Base-by-base conservation (phyloP, 1,140 invertebrate species). In the Gonioctena quinquepunctata region DNA sequence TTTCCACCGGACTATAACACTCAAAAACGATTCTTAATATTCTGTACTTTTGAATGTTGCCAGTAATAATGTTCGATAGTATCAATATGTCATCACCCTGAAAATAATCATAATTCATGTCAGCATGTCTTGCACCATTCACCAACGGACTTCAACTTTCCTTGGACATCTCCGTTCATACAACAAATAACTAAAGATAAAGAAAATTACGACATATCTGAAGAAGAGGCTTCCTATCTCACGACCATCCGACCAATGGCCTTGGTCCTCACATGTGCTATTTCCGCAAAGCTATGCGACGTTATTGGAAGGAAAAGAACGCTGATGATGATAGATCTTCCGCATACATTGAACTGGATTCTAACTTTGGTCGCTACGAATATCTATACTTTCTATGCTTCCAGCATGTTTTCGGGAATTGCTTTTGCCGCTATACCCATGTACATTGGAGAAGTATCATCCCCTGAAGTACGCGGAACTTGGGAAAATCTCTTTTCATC, bases 401-500 rank as follows among this genome's bases (percentile, higher is more conserved):
- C 73, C 2, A 54, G 62, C 26, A n/a, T 72, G 4, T 6, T 52
- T 4, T 65, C 68, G 6, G 76, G 75, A 57, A 54, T 61, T 19
- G 16, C 74, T 8, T 76, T 65, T 42, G 49, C 42, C 16, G 21
- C 61, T 33, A 16, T 74, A 1, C 75, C 75, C 1, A 60, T 67
- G 50, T 78, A 78, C 50, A 69, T 78, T 2, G 66, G 70, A 2
- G 75, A 78, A 64, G 67, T 78, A n/a, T 61, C 70, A 1, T 70
- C 65, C n/a, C 75, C 76, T 6, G 60, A 42, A 42, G 67, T 78
- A 1, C 69, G 76, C 56, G 73, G 76, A 18, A 64, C 57, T 23
- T 78, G 75, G 75, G 76, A 75, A 5, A 75, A 59, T 25, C 85
- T 21, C 84, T 86, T 74, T 86, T 82, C 80, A 1, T 71, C 82